These are phyloP conservation scores for Hypsopygia costalis DNA, from an alignment of 2,888 invertebrate species.

Conservation along the genomic window DNA sequence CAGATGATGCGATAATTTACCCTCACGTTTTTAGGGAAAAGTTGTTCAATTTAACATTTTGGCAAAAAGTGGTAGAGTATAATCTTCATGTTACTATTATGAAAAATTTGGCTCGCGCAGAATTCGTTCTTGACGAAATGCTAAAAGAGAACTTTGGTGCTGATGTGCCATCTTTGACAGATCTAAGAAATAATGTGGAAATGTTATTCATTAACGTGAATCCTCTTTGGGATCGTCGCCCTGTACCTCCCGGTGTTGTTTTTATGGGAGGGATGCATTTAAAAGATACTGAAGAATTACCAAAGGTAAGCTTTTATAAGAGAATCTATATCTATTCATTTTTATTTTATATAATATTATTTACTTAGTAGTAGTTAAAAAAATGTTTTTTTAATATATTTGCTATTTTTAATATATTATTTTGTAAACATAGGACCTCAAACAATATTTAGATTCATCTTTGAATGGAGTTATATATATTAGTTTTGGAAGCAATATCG, in stretches of 20 bases:
- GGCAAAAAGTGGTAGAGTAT: slow-evolving; percentile 29
- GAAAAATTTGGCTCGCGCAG: not conserved
- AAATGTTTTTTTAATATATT: no score
- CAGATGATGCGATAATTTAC: slow-evolving; percentile 24
- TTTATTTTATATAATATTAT: no score
- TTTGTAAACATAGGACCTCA: no score
- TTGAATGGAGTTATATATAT: no score
- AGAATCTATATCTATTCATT: no score
- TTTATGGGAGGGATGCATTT: slow-evolving; percentile 42
- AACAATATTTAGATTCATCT: no score
- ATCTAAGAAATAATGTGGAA: slow-evolving; percentile 23
- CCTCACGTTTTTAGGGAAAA: slow-evolving; percentile 21
- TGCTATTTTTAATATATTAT: no score
- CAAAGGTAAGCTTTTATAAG: slow-evolving; percentile 19
- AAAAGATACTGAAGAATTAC: slow-evolving; percentile 26
- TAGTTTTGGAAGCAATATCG: no score
- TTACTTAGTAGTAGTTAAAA: no score
- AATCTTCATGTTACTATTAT: slow-evolving; percentile 9
- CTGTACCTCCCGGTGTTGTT: slow-evolving; percentile 35
- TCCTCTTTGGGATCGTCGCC: slow-evolving; percentile 40
- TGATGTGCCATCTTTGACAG: not conserved
- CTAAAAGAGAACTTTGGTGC: not conserved
- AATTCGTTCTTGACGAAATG: not conserved
- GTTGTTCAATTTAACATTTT: slow-evolving; percentile 24
- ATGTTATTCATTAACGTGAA: slow-evolving; percentile 39